A percentile compares a stretch with the other conserved stretches of the same genome.
Conservation (phyloP, 1,140 invertebrate genomes). For the Oreohelix idahoensis region DNA sequence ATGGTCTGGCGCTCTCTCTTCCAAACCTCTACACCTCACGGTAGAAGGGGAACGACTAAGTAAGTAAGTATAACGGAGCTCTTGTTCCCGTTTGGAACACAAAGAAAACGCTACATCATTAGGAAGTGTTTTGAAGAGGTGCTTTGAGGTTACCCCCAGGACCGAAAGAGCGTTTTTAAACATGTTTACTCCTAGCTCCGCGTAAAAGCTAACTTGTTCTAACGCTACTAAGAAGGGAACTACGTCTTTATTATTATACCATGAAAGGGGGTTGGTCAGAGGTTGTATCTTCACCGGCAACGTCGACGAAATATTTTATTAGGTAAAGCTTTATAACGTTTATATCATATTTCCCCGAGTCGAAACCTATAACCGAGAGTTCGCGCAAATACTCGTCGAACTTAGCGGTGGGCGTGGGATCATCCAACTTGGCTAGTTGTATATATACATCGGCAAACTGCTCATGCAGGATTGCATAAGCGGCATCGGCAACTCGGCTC, state of each 20-base stretch:
- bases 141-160: background rate
- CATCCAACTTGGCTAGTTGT: background rate
- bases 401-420: background rate
- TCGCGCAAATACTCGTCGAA: no score
- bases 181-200: background rate
- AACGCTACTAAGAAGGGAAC: background rate
- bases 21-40: no score
- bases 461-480: no score
- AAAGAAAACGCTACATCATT: background rate
- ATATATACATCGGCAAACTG: no score
- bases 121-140: background rate
- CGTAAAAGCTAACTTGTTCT: background rate
- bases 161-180: background rate
- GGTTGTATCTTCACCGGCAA: no score
- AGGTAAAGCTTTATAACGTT: no score
- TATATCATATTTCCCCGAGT: no score
- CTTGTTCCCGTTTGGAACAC: background rate
- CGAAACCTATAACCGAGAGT: no score
- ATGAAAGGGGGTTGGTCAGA: background rate
- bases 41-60: no score
- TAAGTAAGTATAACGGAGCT: no score
- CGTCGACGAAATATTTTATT: no score
- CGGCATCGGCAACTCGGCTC: background rate
- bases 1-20: no score
- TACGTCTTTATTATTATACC: constrained; percentile 7